Conservation (phyloP, 2,797 vertebrate species). For the Intellagama lesueurii region DNA sequence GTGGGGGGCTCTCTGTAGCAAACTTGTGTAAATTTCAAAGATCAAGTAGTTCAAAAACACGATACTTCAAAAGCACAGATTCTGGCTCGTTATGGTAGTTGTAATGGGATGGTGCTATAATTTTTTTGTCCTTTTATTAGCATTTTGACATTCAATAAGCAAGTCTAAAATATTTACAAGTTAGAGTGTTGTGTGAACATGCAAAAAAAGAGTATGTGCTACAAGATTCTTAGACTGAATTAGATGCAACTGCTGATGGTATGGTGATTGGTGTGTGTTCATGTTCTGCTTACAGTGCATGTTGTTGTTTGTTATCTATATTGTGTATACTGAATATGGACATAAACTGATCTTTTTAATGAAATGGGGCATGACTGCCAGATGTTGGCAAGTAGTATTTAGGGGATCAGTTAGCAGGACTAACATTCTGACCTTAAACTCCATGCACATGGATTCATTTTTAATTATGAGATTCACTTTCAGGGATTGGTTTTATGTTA, state of each 20-base stretch:
- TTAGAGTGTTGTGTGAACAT: conserved; percentile 52
- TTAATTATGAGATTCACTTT: neutral
- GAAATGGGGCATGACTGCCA: neutral
- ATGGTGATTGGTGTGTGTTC: conserved; percentile 31
- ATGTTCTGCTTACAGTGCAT: conserved; percentile 22
- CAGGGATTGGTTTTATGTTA: neutral
- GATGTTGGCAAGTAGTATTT: neutral
- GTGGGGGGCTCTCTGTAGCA: conserved; percentile 38
- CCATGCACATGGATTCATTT: neutral
- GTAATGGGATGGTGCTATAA: conserved; percentile 67
- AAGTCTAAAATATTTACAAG: conserved; percentile 64
- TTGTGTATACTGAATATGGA: neutral
- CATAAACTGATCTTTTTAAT: conserved; percentile 2
- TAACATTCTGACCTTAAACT: neutral
- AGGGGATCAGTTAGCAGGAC: neutral
- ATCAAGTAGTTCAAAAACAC: conserved; percentile 68
- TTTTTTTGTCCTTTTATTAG: conserved; percentile 70
- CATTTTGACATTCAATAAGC: conserved; percentile 60
- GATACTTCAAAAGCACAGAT: conserved; percentile 71
- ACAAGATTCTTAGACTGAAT: conserved; percentile 34
- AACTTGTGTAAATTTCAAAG: conserved; percentile 71
- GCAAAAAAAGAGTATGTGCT: neutral
- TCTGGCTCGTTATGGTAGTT: conserved; percentile 71
- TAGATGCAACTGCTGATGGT: conserved; percentile 35
- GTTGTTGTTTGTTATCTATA: neutral